Evolutionary conservation across 2,113 vertebrate genomes (phyloP).

Genomic region (Puma concolor): DNA sequence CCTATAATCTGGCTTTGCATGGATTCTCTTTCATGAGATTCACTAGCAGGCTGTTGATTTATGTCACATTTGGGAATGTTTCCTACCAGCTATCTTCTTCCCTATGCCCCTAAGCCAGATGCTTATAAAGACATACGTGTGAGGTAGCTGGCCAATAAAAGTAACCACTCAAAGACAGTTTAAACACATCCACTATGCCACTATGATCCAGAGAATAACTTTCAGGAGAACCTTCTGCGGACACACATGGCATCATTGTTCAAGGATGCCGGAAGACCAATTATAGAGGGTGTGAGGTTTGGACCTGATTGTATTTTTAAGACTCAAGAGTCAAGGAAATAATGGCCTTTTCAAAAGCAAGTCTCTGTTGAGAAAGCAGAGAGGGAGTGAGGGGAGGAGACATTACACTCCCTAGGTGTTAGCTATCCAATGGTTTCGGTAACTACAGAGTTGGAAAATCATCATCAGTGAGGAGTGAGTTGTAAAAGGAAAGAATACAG

Average conservation of each 20-base stretch:
- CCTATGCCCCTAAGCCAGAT: not conserved
- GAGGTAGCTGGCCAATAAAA: not conserved
- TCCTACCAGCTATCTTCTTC: not conserved
- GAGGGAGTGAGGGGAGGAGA: not conserved
- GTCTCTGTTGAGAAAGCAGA: not conserved
- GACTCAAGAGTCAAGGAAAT: not conserved
- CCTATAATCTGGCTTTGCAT: not conserved
- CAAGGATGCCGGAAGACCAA: not conserved
- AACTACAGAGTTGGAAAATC: not conserved
- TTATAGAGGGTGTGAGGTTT: not conserved
- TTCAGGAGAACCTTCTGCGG: not conserved
- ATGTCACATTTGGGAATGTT: not conserved
- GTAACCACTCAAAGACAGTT: not conserved
- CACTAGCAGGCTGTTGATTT: not conserved
- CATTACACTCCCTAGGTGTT: not conserved
- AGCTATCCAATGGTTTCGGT: not conserved
- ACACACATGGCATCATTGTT: not conserved
- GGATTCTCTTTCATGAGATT: not conserved
- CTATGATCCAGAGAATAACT: not conserved
- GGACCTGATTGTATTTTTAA: not conserved
- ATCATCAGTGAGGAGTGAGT: not conserved
- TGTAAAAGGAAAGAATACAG: not conserved
- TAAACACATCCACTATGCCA: not conserved
- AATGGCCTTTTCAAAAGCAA: not conserved
- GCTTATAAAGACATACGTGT: not conserved